These are phyloP conservation scores for Tapera naevia DNA, from an alignment of 2,797 vertebrate genomes.

Conservation along the genomic window DNA sequence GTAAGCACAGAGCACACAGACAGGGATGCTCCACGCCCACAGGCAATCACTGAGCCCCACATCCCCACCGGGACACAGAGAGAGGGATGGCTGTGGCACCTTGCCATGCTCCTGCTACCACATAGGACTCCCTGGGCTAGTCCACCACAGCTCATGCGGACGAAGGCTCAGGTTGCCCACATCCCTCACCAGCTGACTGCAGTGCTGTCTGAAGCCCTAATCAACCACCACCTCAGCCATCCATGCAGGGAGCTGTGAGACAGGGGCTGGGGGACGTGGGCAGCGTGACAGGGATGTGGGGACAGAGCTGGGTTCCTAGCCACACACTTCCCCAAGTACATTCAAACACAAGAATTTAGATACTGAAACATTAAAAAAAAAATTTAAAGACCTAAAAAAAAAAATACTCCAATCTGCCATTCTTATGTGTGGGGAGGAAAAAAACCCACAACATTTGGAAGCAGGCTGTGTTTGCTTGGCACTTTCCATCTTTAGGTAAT, in stretches of 20 bases:
- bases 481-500: constrained; percentile 54
- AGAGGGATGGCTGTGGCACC: neutral
- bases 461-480: constrained; percentile 51
- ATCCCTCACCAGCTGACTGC: neutral
- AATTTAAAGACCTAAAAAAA: neutral
- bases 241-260: rapidly evolving
- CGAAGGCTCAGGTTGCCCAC: neutral
- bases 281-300: neutral
- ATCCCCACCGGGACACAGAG: neutral
- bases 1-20: rapidly evolving
- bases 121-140: neutral
- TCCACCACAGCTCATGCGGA: neutral
- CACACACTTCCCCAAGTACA: neutral
- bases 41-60: rapidly evolving
- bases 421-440: neutral
- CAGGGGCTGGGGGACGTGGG: neutral
- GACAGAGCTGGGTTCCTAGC: neutral
- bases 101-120: neutral
- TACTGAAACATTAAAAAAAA: neutral
- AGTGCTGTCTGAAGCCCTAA: neutral
- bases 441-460: constrained; percentile 42
- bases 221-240: neutral
- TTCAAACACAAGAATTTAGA: neutral
- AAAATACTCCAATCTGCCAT: neutral
- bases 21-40: neutral